A percentile compares a stretch with the other conserved stretches of the same genome.
Conservation (phyloP, 2,888 invertebrate species). For the Apomyelois bistriatella region DNA sequence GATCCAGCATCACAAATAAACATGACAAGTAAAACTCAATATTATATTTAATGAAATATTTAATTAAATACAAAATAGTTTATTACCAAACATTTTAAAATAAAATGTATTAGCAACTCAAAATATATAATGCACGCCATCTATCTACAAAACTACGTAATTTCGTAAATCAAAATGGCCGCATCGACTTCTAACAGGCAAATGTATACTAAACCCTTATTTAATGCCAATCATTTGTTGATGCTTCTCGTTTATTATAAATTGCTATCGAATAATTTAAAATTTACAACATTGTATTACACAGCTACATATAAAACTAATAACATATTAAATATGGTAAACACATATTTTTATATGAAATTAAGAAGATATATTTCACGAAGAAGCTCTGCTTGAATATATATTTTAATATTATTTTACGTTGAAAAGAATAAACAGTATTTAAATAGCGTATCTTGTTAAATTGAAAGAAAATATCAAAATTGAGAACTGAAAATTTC, state of each 20-base stretch:
- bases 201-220: not conserved
- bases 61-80: too few relatives aligned
- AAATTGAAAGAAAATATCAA: not conserved
- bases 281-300: slow-evolving; percentile 4
- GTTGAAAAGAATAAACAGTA: not conserved
- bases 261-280: not conserved
- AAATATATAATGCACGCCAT: not conserved
- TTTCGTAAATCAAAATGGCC: not conserved
- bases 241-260: slow-evolving; percentile 1
- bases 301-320: not conserved
- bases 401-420: not conserved
- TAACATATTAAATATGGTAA: not conserved
- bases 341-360: slow-evolving; percentile 1
- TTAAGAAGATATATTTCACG: not conserved
- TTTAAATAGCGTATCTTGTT: not conserved
- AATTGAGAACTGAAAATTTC: not conserved
- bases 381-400: not conserved
- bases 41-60: too few relatives aligned
- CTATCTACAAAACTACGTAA: not conserved
- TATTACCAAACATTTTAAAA: too few relatives aligned
- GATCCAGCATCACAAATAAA: too few relatives aligned
- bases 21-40: too few relatives aligned
- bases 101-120: not conserved
- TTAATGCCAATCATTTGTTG: not conserved
- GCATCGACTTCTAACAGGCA: not conserved